Evolutionary conservation across 2,888 invertebrate species (phyloP), one percentile per base, ranked within the genome.

Genomic region (Rotaria macrura): DNA sequence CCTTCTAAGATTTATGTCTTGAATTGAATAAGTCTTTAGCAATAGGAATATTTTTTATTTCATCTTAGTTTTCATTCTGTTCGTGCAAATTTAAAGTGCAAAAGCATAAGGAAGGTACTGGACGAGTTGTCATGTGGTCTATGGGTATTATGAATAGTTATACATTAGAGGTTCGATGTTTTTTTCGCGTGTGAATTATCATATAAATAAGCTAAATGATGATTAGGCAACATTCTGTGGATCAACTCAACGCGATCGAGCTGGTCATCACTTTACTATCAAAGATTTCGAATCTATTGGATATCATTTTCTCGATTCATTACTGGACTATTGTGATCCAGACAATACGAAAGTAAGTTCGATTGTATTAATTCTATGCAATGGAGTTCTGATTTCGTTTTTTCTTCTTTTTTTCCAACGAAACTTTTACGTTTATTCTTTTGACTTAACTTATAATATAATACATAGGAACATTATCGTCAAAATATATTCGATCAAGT

Each of bases 141-240:
- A 93, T 96, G 93, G 96, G 96, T 43, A 95, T 96, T 83, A 94
- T 94, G 86, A 96, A 96, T 89, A 96, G 96, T 91, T 97, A 95
- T 90, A 97, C 96, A 9, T 93, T 97, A 93, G 97, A 97, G 89
- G 90, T 90, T 87, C 2, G n/a, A 72, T 17, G 14, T 55, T 47
- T 0, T 55, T 29, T 54, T 38, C 43, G n/a, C 29, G 12, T 43
- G 10, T 47, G 5, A 9, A 47, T 47, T 12, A 47, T 12, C 47
- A 84, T 55, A 38, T 49, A 38, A 54, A 25, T 74, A 74, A 17
- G 72, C 23, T 34, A 4, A 38, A 84, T 84, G 43, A 54, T 84
- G 85, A 87, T 0, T 87, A 91, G 92, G 96, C 96, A 14, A 96
- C 96, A 0, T 95, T 96, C 90, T 95, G 95, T 85, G 97, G 96